Evolutionary conservation across 2,888 invertebrate genomes (phyloP), one percentile per base, ranked within the genome.

Genomic region (Neoaliturus tenellus): DNA sequence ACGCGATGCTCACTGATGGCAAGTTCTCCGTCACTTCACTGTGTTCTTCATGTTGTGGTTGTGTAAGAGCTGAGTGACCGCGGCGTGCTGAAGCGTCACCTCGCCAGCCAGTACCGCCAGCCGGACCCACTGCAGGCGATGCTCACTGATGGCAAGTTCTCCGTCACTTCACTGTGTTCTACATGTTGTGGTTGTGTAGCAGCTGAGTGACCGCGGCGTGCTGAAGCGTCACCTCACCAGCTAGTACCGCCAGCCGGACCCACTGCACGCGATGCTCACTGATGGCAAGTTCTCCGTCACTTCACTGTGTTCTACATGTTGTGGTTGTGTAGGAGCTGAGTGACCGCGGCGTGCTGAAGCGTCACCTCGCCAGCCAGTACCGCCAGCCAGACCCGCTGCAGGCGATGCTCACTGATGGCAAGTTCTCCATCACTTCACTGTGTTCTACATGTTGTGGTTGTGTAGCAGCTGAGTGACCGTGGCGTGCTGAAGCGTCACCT

Each of bases 311-410:
- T n/a, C n/a, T n/a, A n/a, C n/a, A n/a, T n/a, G n/a, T n/a, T n/a
- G n/a, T n/a, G n/a, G n/a, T n/a, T n/a, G n/a, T n/a, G n/a, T n/a
- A 92, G 91, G 91, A 92, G 85, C 88, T 92, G 84, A 88, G 91
- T 17, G 91, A 91, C 84, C 91, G 91, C 86, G 90, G 90, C 84
- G 89, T 91, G 67, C 87, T 88, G 88, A 93, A 93, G 87, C 92
- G 89, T 28, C 82, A 81, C 35, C 48, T 83, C 10, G 73, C 83
- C 1, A 41, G 39, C n/a, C 71, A 80, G 62, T 86, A 86, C 81
- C 58, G 86, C 17, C 82, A 85, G 28, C 67, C 69, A 25, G 86
- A 86, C 55, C 86, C 85, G 20, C 71, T 85, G 35, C 85, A 85
- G 85, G 84, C 83, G 8, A 83, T 86, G 51, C 82, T 85, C n/a